These are phyloP conservation scores for Enteromius fasciolatus DNA, from an alignment of 2,797 vertebrate species.

Conservation along the genomic window DNA sequence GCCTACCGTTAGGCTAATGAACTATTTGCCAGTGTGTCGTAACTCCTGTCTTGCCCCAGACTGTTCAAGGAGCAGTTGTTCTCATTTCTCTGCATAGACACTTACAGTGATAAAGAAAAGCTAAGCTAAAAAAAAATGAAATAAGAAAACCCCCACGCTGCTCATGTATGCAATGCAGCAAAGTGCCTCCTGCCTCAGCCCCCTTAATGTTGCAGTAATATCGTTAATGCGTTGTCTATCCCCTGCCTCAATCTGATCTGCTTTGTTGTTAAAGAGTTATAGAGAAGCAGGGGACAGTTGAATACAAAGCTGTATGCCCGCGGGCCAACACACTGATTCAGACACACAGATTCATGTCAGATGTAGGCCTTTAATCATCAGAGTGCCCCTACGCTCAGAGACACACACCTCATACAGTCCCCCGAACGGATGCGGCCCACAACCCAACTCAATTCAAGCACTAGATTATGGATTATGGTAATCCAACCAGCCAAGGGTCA, in stretches of 20 bases:
- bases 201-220: conserved; percentile 47
- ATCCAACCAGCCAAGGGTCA: conserved; percentile 63
- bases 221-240: conserved; percentile 43
- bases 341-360: conserved; percentile 35
- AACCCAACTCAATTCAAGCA: conserved; percentile 53
- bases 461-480: conserved; percentile 78
- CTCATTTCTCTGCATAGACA: conserved; percentile 5
- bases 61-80: conserved; percentile 31
- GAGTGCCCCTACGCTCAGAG: conserved; percentile 45
- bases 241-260: conserved; percentile 39
- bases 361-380: conserved; percentile 45
- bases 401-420: conserved; percentile 38
- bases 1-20: conserved; percentile 35
- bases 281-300: background rate
- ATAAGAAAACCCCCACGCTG: conserved; percentile 38
- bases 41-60: conserved; percentile 23
- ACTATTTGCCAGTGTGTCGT: conserved; percentile 29
- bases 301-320: conserved; percentile 25
- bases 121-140: conserved; percentile 13
- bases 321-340: conserved; percentile 10
- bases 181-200: conserved; percentile 33
- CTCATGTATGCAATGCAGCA: conserved; percentile 38
- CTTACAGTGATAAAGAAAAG: conserved; percentile 30
- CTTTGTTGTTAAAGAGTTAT: conserved; percentile 43
- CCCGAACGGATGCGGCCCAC: conserved; percentile 23